A percentile compares a stretch with the other conserved stretches of the same genome.
Conservation (phyloP, 2,797 vertebrate species). For the Neosilurus mollespiculum region DNA sequence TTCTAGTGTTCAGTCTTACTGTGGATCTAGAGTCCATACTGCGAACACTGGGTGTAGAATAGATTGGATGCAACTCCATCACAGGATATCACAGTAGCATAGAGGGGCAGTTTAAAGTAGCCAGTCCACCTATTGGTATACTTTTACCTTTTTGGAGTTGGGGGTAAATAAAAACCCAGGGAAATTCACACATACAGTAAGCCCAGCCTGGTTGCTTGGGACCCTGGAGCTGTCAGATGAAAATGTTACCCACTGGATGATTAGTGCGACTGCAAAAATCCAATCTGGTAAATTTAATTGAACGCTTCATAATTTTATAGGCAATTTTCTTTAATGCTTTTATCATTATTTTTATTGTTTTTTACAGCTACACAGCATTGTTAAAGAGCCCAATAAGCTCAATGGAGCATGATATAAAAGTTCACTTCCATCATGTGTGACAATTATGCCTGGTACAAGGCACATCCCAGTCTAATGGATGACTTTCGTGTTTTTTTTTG, state of each 20-base stretch:
- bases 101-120: not conserved
- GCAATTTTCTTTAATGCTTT: conserved; percentile 30
- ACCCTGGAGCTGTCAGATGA: not conserved
- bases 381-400: conserved; percentile 1
- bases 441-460: not conserved
- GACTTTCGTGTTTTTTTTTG: not conserved
- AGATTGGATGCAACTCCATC: not conserved
- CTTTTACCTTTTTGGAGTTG: not conserved
- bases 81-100: not conserved
- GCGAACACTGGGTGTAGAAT: not conserved
- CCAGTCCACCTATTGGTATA: not conserved
- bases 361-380: conserved; percentile 1
- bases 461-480: not conserved
- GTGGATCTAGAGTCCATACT: not conserved
- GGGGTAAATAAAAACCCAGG: not conserved
- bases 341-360: conserved; percentile 31
- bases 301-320: conserved; percentile 23
- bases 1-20: not conserved
- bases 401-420: not conserved
- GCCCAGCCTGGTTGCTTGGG: not conserved
- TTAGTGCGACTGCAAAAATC: not conserved
- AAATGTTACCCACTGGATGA: not conserved
- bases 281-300: conserved; percentile 25
- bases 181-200: not conserved
- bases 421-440: not conserved